These are phyloP conservation scores for Drosophila persimilis DNA, from an alignment of 1,140 invertebrate genomes.

Conservation along the genomic window DNA sequence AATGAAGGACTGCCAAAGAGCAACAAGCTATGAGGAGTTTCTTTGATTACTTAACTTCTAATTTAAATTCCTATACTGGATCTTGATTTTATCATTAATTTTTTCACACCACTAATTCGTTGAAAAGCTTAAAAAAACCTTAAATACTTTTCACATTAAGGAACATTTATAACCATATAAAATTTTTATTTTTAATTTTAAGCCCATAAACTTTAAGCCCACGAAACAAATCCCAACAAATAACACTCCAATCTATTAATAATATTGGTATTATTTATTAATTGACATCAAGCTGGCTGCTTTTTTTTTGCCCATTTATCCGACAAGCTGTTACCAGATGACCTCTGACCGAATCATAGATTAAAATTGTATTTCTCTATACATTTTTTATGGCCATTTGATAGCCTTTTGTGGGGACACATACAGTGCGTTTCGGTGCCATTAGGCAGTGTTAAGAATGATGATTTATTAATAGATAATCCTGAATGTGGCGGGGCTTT, in stretches of 20 bases:
- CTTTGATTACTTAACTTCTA: too few species aligned
- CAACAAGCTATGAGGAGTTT: too few species aligned
- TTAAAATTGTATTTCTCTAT: conserved; percentile 34
- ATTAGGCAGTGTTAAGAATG: too few species aligned
- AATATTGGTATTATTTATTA: conserved; percentile 55
- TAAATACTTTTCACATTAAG: too few species aligned
- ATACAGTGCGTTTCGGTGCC: neutral
- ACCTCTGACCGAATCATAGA: conserved; percentile 37
- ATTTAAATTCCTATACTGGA: too few species aligned
- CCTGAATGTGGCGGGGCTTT: neutral
- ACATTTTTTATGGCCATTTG: conserved; percentile 52
- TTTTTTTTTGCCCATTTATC: conserved; percentile 9
- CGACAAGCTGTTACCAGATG: conserved; percentile 57
- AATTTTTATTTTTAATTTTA: conserved; percentile 10
- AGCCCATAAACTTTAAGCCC: conserved; percentile 16
- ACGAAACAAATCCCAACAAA: conserved; percentile 6
- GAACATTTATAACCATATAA: neutral
- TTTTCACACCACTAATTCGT: too few species aligned
- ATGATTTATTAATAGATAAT: conserved; percentile 6
- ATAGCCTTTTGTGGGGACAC: conserved; percentile 27
- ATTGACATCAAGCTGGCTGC: conserved; percentile 21
- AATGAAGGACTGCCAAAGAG: too few species aligned
- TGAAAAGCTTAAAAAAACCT: too few species aligned
- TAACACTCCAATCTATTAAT: conserved; percentile 23
- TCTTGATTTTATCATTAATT: too few species aligned